A percentile compares a stretch with the other conserved stretches of the same genome.
phyloP scores from a whole-genome alignment of 2,888 invertebrate genomes.

The Perizoma flavofasciatum region DNA sequence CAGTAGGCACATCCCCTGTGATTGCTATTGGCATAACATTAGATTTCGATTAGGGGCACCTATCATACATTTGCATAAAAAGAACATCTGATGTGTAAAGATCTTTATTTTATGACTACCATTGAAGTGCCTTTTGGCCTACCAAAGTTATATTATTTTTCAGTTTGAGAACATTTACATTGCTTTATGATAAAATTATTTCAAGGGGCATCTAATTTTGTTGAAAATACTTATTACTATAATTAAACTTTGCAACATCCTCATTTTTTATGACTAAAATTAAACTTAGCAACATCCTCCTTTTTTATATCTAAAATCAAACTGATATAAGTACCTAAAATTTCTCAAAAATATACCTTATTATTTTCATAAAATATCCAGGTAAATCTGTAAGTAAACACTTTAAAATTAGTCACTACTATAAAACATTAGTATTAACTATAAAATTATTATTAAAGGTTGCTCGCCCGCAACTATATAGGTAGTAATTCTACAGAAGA shows the following conservation, averaged over 20 bases:
- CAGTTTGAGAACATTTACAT: too few relatives aligned
- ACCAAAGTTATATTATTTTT: too few relatives aligned
- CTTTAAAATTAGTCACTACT: conserved; percentile 33
- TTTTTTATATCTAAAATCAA: background rate
- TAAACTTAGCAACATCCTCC: too few relatives aligned
- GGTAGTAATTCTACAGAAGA: conserved; percentile 42
- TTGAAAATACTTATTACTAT: too few relatives aligned
- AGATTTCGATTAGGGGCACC: conserved; percentile 30
- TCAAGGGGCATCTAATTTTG: too few relatives aligned
- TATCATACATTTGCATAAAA: conserved; percentile 5
- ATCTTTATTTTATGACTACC: too few relatives aligned
- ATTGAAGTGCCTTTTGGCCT: too few relatives aligned
- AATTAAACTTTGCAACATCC: too few relatives aligned
- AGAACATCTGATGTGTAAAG: too few relatives aligned
- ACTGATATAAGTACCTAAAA: conserved; percentile 5
- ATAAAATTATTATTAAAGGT: conserved; percentile 37
- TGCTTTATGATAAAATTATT: too few relatives aligned
- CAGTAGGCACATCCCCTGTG: background rate
- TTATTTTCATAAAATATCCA: conserved; percentile 26
- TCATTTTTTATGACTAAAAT: too few relatives aligned
- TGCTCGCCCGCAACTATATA: conserved; percentile 69
- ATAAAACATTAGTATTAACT: conserved; percentile 10
- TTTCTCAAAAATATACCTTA: conserved; percentile 34
- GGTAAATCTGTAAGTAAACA: conserved; percentile 39
- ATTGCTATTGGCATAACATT: conserved; percentile 18